A percentile compares a stretch with the other conserved stretches of the same genome.
Conservation (phyloP, 2,113 vertebrate genomes). For the Camarhynchus parvulus region DNA sequence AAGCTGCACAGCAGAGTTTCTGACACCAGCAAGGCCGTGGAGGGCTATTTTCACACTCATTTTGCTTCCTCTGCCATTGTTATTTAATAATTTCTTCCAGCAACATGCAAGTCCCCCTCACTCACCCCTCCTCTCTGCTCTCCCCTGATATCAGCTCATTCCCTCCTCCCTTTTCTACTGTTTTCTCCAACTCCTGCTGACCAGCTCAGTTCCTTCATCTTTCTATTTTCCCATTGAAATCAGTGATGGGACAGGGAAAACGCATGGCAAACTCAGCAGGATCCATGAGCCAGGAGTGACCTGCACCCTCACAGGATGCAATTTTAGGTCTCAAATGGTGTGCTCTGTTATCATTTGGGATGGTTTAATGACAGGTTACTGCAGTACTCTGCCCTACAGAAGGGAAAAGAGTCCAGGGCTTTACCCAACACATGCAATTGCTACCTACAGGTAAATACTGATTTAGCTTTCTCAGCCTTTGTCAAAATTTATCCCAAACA, state of each 20-base stretch:
- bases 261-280: not conserved
- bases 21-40: rapidly evolving
- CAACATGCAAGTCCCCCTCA: rapidly evolving
- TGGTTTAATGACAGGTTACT: not conserved
- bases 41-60: not conserved
- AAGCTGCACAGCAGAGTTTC: not conserved
- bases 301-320: rapidly evolving
- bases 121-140: not conserved
- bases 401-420: not conserved
- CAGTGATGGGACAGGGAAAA: not conserved
- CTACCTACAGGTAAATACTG: not conserved
- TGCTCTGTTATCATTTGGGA: not conserved
- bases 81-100: not conserved
- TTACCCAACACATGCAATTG: not conserved
- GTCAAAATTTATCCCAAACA: not conserved
- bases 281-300: rapidly evolving
- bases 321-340: not conserved
- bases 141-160: not conserved
- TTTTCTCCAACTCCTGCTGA: not conserved
- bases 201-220: not conserved
- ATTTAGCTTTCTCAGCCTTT: not conserved
- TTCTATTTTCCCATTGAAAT: not conserved
- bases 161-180: rapidly evolving
- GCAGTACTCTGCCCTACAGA: not conserved
- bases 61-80: not conserved